phyloP scores from a whole-genome alignment of 2,888 invertebrate species.

The Alitta virens region DNA sequence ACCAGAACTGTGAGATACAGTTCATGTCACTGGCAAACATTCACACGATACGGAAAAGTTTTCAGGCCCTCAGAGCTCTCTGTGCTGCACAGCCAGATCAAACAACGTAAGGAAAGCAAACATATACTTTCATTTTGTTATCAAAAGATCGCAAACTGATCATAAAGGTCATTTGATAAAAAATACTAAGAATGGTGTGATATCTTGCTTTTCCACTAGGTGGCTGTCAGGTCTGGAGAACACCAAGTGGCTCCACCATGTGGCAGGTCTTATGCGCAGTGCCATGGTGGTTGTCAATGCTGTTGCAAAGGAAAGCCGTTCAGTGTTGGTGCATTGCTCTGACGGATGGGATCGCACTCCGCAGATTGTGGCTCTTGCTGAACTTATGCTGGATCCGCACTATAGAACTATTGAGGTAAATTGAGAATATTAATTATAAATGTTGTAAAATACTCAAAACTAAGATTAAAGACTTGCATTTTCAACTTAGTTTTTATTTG shows the following conservation, averaged over 20 bases:
- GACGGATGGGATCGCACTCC: constrained; percentile 99
- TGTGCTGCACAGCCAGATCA: constrained; percentile 51
- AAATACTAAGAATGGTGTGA: no score
- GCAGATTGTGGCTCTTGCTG: constrained; percentile 90
- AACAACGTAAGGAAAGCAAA: constrained; percentile 21
- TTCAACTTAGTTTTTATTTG: no score
- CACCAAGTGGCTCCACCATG: constrained; percentile 87
- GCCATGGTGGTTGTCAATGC: constrained; percentile 73
- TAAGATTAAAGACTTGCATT: no score
- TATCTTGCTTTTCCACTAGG: constrained; percentile 59
- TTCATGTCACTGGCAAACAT: constrained; percentile 98
- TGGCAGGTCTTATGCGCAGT: constrained; percentile 79
- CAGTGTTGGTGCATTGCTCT: constrained; percentile 95
- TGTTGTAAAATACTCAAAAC: no score
- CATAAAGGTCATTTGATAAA: no score
- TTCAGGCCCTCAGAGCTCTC: constrained; percentile 75
- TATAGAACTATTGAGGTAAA: constrained; percentile 88
- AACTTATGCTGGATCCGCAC: constrained; percentile 88
- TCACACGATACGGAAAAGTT: constrained; percentile 90
- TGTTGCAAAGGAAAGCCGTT: constrained; percentile 75
- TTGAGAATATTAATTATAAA: neutral
- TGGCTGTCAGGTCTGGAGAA: constrained; percentile 87
- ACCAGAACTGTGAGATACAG: constrained; percentile 89
- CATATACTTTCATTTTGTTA: no score
- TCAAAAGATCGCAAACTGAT: no score